Base-by-base conservation (phyloP, 2,888 invertebrate genomes). In the Bhutanitis thaidina region DNA sequence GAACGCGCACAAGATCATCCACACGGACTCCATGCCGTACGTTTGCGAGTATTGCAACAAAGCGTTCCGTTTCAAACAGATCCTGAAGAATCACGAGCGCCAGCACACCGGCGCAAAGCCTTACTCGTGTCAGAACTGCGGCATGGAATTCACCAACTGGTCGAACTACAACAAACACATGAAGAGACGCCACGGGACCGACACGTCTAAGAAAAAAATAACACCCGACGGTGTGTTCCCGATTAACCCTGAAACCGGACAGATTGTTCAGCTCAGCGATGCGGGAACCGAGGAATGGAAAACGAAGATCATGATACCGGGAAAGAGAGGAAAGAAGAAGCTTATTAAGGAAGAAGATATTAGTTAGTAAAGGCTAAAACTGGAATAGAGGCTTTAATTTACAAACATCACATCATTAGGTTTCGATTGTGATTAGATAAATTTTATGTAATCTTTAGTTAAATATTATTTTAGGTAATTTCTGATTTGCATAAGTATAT, bases 131-230 rank as follows among this genome's bases (percentile, higher is more conserved):
- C 74, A 91, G 30, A 92, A 93, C 56, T 95, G 95, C 64, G 92
- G 93, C 49, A 85, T 89, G 85, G 83, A 94, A 65, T 95, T 95
- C 60, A 94, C 94, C 0, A 95, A 95, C 69, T 95, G 95, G 94
- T 94, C 95, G 0, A 95, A 95, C 77, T 95, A 94, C 64, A 95
- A 95, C 64, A 95, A 95, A 62, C 95, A 95, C 68, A 94, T 95
- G 93, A 95, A 94, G 76, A 80, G 95, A 20, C 84, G 94, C 25
- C 94, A 94, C 56, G 92, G 92, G 30, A 90, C 61, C 1, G 84
- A 85, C 36, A 86, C 82, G 0, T 80, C 86, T 0, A 87, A 89
- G 53, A 89, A 87, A 60, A 88, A 91, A 53, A 91, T 91, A 0
- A 89, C 92, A 0, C 91, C 92, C 0, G 88, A 90, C 16, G 88